phyloP scores from a whole-genome alignment of 1,140 invertebrate species.

The Agraylea sexmaculata region DNA sequence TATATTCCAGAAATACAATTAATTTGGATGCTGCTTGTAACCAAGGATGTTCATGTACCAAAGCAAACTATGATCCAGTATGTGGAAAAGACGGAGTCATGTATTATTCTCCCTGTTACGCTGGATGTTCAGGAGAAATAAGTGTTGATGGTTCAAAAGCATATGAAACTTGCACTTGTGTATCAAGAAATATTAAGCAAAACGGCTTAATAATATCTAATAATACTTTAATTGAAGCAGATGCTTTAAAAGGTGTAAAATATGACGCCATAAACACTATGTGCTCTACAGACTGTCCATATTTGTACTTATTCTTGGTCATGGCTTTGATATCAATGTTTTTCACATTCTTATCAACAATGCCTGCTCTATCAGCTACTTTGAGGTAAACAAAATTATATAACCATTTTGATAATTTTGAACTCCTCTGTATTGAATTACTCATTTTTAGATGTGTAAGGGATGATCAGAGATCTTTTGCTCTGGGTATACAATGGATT shows the following conservation, averaged over 20 bases:
- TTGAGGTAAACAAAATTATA: slow-evolving; percentile 44
- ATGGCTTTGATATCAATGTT: slow-evolving; percentile 61
- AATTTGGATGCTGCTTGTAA: slow-evolving; percentile 46
- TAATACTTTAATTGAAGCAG: not conserved
- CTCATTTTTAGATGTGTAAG: slow-evolving; percentile 56
- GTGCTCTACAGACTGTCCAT: slow-evolving; percentile 50
- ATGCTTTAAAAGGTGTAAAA: slow-evolving; percentile 20
- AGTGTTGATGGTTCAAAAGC: slow-evolving; percentile 28
- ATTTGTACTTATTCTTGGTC: slow-evolving; percentile 52
- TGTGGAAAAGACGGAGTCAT: slow-evolving; percentile 69
- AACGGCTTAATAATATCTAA: not conserved
- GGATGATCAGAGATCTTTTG: slow-evolving; percentile 73
- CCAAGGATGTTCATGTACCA: slow-evolving; percentile 47
- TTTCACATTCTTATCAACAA: slow-evolving; percentile 63
- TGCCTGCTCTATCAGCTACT: slow-evolving; percentile 65
- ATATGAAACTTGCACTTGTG: slow-evolving; percentile 45
- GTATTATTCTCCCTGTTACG: slow-evolving; percentile 76
- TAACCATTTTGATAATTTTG: not conserved
- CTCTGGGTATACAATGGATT: slow-evolving; percentile 79
- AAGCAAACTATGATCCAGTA: slow-evolving; percentile 48
- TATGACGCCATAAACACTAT: slow-evolving; percentile 50
- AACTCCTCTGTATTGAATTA: not conserved
- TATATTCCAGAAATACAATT: slow-evolving; percentile 21
- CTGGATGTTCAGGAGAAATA: slow-evolving; percentile 52
- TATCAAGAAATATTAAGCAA: slow-evolving; percentile 7